Conservation (phyloP, 1,140 invertebrate species). For the Papilio glaucus region DNA sequence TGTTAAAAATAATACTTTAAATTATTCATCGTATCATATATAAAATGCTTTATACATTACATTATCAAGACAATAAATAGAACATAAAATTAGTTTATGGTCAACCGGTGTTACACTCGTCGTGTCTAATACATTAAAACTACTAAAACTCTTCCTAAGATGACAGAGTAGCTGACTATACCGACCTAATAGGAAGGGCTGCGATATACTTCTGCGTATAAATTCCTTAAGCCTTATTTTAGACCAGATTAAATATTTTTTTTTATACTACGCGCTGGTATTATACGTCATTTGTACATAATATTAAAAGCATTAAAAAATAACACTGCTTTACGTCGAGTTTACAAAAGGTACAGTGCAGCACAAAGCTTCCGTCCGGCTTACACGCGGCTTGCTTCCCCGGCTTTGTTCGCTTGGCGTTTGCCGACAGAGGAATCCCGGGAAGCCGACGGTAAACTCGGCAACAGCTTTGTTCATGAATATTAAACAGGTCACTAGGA, state of each 20-base stretch:
- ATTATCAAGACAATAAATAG: background rate
- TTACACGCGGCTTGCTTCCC: constrained; percentile 1
- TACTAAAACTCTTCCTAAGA: too few species aligned
- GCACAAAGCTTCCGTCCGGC: constrained; percentile 16
- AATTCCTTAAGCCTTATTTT: too few species aligned
- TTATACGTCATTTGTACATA: background rate
- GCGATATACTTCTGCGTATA: too few species aligned
- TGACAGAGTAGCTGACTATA: too few species aligned
- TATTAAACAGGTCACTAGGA: constrained; percentile 4
- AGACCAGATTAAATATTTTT: too few species aligned
- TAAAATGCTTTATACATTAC: too few species aligned
- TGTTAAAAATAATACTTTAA: background rate
- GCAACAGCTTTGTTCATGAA: constrained; percentile 13
- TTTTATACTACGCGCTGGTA: too few species aligned
- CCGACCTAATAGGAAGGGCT: too few species aligned
- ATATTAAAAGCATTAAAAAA: constrained; percentile 15
- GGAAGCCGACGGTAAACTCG: constrained; percentile 15
- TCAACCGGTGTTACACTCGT: too few species aligned
- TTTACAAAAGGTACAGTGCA: background rate
- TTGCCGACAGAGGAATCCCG: background rate
- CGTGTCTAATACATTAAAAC: too few species aligned
- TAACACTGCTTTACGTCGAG: background rate
- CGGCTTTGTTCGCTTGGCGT: constrained; percentile 7
- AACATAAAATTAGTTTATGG: background rate
- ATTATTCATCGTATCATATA: background rate